These are phyloP conservation scores for Rosalia funebris DNA, from an alignment of 2,888 invertebrate species.

Conservation along the genomic window DNA sequence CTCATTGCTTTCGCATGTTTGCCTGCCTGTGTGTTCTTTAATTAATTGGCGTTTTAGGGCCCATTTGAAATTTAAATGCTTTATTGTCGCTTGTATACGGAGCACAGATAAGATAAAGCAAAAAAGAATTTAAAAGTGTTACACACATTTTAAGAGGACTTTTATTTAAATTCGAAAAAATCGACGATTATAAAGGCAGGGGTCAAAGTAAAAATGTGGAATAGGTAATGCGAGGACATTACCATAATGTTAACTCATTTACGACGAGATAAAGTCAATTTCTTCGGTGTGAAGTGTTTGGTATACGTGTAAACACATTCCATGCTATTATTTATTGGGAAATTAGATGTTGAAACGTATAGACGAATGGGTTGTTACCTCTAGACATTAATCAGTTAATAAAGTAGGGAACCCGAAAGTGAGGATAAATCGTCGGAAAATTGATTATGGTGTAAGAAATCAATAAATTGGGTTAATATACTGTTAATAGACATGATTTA, in stretches of 20 bases:
- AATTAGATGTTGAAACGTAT: conserved; percentile 8
- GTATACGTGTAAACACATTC: conserved; percentile 18
- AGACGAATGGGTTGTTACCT: conserved; percentile 4
- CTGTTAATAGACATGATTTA: no score
- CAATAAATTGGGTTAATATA: no score
- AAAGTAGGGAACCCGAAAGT: not conserved
- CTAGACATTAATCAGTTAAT: conserved; percentile 15
- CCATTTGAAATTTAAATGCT: conserved; percentile 52
- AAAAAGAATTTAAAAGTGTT: conserved; percentile 27
- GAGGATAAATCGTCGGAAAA: no score
- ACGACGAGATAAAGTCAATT: conserved; percentile 18
- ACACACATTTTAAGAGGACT: conserved; percentile 24
- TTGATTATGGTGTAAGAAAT: not conserved
- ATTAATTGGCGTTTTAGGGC: conserved; percentile 52
- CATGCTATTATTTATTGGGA: conserved; percentile 18
- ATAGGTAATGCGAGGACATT: conserved; percentile 22
- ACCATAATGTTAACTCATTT: conserved; percentile 29
- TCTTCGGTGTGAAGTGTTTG: conserved; percentile 17
- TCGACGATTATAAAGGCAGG: conserved; percentile 20
- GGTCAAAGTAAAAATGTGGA: conserved; percentile 24
- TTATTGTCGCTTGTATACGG: conserved; percentile 38
- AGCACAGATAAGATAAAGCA: conserved; percentile 34
- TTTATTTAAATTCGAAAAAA: conserved; percentile 27
- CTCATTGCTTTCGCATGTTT: conserved; percentile 41
- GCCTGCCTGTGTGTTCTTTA: conserved; percentile 52